A percentile compares a stretch with the other conserved stretches of the same genome.
Evolutionary conservation across 2,113 vertebrate genomes (phyloP).

Genomic region (Centropus unirufus): DNA sequence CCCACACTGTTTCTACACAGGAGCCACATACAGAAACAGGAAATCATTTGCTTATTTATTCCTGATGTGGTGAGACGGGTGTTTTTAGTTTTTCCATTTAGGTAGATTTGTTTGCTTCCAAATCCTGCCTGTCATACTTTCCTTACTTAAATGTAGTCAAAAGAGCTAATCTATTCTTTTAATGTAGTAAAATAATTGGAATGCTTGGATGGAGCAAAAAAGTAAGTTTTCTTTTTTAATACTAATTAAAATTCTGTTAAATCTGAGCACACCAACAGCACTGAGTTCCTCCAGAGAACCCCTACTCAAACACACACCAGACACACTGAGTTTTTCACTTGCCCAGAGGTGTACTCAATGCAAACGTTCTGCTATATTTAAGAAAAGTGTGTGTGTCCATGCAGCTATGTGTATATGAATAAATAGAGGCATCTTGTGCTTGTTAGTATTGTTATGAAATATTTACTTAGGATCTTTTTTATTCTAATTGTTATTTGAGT

Average conservation of each 20-base stretch:
- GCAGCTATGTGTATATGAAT: neutral
- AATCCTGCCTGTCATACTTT: neutral
- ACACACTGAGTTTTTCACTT: conserved; percentile 16
- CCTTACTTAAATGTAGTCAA: neutral
- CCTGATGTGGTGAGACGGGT: neutral
- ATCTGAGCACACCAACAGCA: neutral
- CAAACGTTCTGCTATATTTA: conserved; percentile 41
- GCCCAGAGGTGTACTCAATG: conserved; percentile 38
- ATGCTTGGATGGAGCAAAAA: neutral
- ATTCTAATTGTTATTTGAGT: conserved; percentile 45
- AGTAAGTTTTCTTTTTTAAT: neutral
- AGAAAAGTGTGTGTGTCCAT: conserved; percentile 36
- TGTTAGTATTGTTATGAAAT: conserved; percentile 41
- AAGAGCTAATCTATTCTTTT: neutral
- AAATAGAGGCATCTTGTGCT: conserved; percentile 39
- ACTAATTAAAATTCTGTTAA: neutral
- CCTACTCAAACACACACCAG: conserved; percentile 13
- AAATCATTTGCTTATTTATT: neutral
- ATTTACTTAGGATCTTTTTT: conserved; percentile 46
- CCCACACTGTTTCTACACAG: neutral
- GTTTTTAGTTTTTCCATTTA: neutral
- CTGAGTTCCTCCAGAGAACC: neutral
- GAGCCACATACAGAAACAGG: neutral
- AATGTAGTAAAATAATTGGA: neutral
- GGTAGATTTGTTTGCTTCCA: neutral